phyloP scores from a whole-genome alignment of 2,888 invertebrate species.

The Eupithecia vulgata region DNA sequence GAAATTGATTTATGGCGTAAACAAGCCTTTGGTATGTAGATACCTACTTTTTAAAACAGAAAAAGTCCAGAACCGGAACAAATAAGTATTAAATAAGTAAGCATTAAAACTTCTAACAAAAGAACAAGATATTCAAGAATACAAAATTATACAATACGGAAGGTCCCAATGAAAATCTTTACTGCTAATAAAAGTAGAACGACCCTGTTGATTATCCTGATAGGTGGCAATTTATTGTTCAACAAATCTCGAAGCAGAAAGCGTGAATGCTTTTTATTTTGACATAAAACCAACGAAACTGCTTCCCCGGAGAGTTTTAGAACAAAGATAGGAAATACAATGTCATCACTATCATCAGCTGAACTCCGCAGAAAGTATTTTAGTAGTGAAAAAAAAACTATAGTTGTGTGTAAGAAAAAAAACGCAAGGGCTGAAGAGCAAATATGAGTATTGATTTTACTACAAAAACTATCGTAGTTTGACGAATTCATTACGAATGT shows the following conservation, averaged over 20 bases:
- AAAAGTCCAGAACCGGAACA: background rate
- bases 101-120: background rate
- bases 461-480: no score
- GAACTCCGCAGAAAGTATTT: background rate
- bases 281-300: constrained; percentile 52
- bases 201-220: constrained; percentile 40
- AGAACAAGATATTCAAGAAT: background rate
- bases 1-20: background rate
- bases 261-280: constrained; percentile 50
- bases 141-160: constrained; percentile 3
- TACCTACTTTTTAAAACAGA: background rate
- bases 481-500: no score
- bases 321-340: constrained; percentile 14
- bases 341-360: background rate
- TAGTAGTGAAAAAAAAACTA: no score
- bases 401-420: no score
- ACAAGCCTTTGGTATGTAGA: background rate
- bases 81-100: constrained; percentile 1
- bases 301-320: constrained; percentile 34
- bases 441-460: no score
- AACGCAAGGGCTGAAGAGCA: no score
- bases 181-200: constrained; percentile 27
- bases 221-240: constrained; percentile 46
- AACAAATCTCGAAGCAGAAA: constrained; percentile 43
- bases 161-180: constrained; percentile 29